Evolutionary conservation across 2,888 invertebrate genomes (phyloP), one percentile per base, ranked within the genome.

Genomic region (Phortica magna): DNA sequence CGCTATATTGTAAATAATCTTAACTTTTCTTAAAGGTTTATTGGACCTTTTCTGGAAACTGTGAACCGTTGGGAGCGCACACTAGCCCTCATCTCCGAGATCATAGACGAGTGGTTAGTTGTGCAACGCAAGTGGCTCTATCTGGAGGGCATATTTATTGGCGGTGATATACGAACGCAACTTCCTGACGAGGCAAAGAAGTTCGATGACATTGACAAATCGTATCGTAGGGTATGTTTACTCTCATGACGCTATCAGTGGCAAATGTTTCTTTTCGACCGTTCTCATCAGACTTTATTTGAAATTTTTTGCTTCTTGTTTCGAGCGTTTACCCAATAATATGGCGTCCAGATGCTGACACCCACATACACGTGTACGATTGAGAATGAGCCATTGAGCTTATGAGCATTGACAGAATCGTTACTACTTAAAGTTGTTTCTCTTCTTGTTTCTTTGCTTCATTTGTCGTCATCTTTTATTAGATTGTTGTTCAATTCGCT

Each of bases 121-220:
- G 95, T 96, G 2, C 98, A 98, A 90, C 93, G 96, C 77, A 98
- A 97, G 90, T 98, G 98, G 98, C 93, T 98, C 81, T 97, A 98
- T 89, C 92, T 98, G 80, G 98, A 98, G 90, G 97, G 97, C 0
- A 98, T 98, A 79, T 98, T 98, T 90, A 95, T 97, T 0, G 97
- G 96, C 0, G 97, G 97, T 6, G 98, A 98, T 89, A 98, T 98
- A 81, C 93, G 97, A 72, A 92, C 94, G 0, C 98, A 98, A 88
- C 92, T 98, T 74, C 97, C 98, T 0, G 97, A 97, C 1, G 98
- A 98, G 89, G 97, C 98, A 0, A 95, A 94, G 90, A 97, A 96
- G 90, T 98, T 98, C 91, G 98, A 98, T 89, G 95, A 96, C 79
- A 96, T 98, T 83, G 98, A 98, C 90, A 95, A 94, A 89, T 90